phyloP scores from a whole-genome alignment of 2,888 invertebrate species.

The Tinea semifulvella region DNA sequence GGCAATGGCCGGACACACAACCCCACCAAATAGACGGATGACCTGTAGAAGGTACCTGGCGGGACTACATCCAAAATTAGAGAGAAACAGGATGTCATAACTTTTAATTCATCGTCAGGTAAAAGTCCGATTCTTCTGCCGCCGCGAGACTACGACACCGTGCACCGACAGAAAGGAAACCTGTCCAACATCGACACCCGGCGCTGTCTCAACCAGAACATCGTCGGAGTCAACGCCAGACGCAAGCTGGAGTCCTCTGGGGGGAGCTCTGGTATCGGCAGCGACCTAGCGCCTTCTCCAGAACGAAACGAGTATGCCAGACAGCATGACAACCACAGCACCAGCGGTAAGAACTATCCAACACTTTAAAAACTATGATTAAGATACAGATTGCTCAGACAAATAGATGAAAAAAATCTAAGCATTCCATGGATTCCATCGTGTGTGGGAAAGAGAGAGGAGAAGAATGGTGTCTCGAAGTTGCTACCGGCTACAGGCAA shows the following conservation, averaged over 20 bases:
- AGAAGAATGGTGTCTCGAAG: too few relatives aligned
- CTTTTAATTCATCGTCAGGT: slow-evolving; percentile 33
- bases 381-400: too few relatives aligned
- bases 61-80: too few relatives aligned
- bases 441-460: too few relatives aligned
- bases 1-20: too few relatives aligned
- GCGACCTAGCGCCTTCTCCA: slow-evolving; percentile 87
- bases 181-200: slow-evolving; percentile 56
- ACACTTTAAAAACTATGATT: too few relatives aligned
- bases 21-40: too few relatives aligned
- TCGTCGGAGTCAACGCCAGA: slow-evolving; percentile 59
- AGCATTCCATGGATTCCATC: too few relatives aligned
- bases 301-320: slow-evolving; percentile 62
- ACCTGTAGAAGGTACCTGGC: too few relatives aligned
- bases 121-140: slow-evolving; percentile 85
- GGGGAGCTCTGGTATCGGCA: slow-evolving; percentile 89
- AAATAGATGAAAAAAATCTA: too few relatives aligned
- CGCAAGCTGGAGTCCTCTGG: slow-evolving; percentile 74
- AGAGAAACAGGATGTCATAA: not conserved
- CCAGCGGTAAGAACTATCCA: slow-evolving; percentile 69
- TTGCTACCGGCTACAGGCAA: too few relatives aligned
- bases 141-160: slow-evolving; percentile 94
- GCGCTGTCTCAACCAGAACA: slow-evolving; percentile 76
- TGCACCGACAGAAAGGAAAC: slow-evolving; percentile 73
- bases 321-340: slow-evolving; percentile 68